phyloP scores from a whole-genome alignment of 2,113 vertebrate genomes.

The Myrmecophaga tridactyla region DNA sequence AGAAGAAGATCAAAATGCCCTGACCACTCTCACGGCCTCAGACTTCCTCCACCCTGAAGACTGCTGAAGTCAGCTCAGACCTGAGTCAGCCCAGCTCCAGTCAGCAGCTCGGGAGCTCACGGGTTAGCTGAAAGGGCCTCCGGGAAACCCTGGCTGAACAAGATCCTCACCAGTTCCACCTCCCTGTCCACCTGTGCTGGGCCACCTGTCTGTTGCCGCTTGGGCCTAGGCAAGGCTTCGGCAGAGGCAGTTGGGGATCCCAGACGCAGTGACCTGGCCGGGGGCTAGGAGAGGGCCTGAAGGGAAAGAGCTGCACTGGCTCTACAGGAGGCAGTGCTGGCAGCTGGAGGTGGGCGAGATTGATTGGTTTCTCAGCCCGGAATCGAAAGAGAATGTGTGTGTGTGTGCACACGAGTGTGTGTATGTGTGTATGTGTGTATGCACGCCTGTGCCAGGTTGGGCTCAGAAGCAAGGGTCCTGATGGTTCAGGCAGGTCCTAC shows the following conservation, averaged over 20 bases:
- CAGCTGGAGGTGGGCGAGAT: neutral
- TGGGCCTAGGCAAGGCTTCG: neutral
- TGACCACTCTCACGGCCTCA: neutral
- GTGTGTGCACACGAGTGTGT: neutral
- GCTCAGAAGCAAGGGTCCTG: neutral
- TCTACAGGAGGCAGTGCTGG: neutral
- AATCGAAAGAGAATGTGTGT: neutral
- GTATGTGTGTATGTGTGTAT: neutral
- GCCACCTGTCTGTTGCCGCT: neutral
- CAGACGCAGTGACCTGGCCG: neutral
- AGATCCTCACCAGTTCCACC: neutral
- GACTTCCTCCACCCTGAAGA: neutral
- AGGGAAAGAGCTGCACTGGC: neutral
- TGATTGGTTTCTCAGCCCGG: neutral
- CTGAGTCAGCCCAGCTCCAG: constrained; percentile 44
- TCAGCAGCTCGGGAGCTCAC: neutral
- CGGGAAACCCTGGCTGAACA: neutral
- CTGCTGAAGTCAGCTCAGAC: constrained; percentile 13
- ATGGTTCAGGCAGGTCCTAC: constrained; percentile 59
- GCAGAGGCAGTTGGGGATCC: neutral
- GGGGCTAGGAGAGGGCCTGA: neutral
- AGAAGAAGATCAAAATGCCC: neutral
- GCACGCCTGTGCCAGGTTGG: neutral
- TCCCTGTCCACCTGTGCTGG: neutral
- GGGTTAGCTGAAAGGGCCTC: neutral